Evolutionary conservation across 2,797 vertebrate genomes (phyloP), one percentile per base, ranked within the genome.

Genomic region (Microcaecilia unicolor): DNA sequence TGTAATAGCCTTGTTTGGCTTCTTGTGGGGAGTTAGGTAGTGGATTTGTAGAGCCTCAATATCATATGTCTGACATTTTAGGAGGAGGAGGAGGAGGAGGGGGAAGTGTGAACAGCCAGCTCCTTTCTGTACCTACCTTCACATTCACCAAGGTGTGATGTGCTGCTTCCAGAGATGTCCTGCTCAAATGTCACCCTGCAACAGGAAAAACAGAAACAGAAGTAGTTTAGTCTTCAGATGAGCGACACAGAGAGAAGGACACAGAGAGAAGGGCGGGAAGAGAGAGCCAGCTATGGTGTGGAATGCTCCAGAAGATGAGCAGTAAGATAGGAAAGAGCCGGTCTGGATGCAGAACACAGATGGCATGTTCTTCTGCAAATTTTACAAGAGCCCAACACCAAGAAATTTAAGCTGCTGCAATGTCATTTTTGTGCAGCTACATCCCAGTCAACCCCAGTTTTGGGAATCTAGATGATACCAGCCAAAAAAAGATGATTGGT

Each of bases 111-210:
- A 22, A 9, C 9, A 28, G 11, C 7, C 11, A 9, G 5, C 7
- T n/a, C 22, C n/a, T 7, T 2, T 14, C 5, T 5, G 1, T 28
- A 34, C 91, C 84, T 73, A 98, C 93, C 93, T 43, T 93, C 90
- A 18, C 94, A 98, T 74, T 94, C 92, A 7, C 90, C 91, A 71
- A 98, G 76, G 65, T 93, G 86, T 28, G 87, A 82, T 1, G 90
- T 93, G 67, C 87, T 93, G 47, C 86, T 76, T 2, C 89, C 87
- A 3, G 80, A 70, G 9, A 94, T 80, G 47, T 98, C 92, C 81
- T 98, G 94, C 69, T 95, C 91, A 12, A 96, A 95, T 13, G 78
- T 52, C 61, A 72, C 76, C 59, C 94, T 97, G 67, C 12, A 22
- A 31, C 28, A 11, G 3, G 6, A 28, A 25, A 11, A 9, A 13